Evolutionary conservation across 2,113 vertebrate genomes (phyloP).

Genomic region (Lycaon pictus): DNA sequence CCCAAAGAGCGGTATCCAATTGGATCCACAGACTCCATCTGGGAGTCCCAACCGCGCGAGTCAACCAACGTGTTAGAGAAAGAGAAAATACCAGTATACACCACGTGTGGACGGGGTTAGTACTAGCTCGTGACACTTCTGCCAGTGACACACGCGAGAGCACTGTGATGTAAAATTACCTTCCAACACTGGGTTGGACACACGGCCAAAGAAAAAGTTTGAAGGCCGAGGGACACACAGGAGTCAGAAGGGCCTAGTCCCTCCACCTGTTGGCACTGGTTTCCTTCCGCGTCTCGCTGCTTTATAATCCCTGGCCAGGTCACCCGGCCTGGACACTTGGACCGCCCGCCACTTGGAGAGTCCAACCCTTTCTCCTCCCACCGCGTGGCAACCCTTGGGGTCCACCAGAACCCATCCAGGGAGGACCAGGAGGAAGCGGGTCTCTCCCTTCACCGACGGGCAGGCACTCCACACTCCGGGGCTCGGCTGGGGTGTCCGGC

Average conservation of each 20-base stretch:
- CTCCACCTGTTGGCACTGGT: background rate
- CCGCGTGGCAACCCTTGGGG: background rate
- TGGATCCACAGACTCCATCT: background rate
- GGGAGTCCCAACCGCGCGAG: background rate
- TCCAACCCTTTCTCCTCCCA: background rate
- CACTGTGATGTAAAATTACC: background rate
- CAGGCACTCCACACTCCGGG: background rate
- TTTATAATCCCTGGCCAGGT: background rate
- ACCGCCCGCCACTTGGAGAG: background rate
- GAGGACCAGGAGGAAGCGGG: background rate
- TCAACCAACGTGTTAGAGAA: background rate
- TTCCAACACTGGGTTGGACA: background rate
- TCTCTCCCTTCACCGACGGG: accelerated
- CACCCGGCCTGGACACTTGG: accelerated
- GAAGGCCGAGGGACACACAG: background rate
- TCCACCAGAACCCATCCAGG: background rate
- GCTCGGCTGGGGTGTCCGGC: accelerated
- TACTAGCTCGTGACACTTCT: background rate
- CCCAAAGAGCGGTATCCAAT: no score
- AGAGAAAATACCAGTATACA: background rate
- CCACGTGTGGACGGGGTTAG: background rate
- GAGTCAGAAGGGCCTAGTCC: background rate
- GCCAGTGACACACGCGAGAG: background rate
- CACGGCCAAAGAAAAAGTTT: background rate
- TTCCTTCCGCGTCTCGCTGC: background rate